These are phyloP conservation scores for Folsomia candida DNA, from an alignment of 2,888 invertebrate genomes.

Conservation along the genomic window DNA sequence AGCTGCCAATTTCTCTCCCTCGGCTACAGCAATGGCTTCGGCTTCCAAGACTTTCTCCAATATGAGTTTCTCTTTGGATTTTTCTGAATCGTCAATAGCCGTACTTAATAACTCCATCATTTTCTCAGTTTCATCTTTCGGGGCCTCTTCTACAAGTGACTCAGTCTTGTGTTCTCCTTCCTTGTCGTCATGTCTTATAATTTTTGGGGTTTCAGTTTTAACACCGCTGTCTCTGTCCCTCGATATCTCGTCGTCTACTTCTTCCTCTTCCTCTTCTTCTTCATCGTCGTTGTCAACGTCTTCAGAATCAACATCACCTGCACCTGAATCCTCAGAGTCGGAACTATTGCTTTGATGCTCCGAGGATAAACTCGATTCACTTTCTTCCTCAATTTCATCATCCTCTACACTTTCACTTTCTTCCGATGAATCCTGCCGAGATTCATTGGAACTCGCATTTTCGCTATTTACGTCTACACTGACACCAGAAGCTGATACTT, in stretches of 20 bases:
- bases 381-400: not conserved
- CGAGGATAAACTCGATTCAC: not conserved
- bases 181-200: too few relatives aligned
- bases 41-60: not conserved
- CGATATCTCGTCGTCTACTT: constrained; percentile 2
- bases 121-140: too few relatives aligned
- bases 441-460: too few relatives aligned
- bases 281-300: not conserved
- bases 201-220: not conserved
- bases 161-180: not conserved
- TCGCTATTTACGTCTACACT: not conserved
- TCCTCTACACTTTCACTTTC: too few relatives aligned
- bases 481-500: not conserved
- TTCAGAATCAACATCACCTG: not conserved
- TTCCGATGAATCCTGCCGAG: too few relatives aligned
- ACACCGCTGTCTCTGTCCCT: not conserved
- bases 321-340: too few relatives aligned
- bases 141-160: not conserved
- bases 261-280: constrained; percentile 12
- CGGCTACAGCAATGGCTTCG: not conserved
- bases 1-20: not conserved
- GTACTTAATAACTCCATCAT: not conserved
- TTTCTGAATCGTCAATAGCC: not conserved
- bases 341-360: too few relatives aligned
- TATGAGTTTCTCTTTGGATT: not conserved